Evolutionary conservation across 2,113 vertebrate species (phyloP), one percentile per base, ranked within the genome.

Genomic region (Ranitomeya variabilis): DNA sequence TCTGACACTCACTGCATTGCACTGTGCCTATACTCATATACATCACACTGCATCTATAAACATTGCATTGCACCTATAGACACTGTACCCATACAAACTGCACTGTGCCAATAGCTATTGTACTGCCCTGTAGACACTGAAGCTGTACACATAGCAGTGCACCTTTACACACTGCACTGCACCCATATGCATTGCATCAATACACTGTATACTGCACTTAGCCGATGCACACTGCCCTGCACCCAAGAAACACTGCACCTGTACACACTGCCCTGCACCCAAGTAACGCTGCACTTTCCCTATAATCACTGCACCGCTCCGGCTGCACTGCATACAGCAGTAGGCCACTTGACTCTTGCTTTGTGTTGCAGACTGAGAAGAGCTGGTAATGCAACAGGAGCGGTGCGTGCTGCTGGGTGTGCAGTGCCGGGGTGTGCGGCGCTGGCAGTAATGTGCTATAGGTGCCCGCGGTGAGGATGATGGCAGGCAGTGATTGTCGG

Each of bases 341-440:
- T 18, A 62, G 14, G 80, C 26, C n/a, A 21, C 12, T 21, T 62
- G 11, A 7, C 51, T 18, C 37, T 23, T 57, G 64, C 71, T 23
- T 23, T 85, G 64, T 60, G 37, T 51, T n/a, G 31, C 59, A 83
- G 60, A 51, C 19, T 83, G 80, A 21, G 51, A 66, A 21, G 21
- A 21, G 21, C 8, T 57, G 13, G 51, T 67, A 66, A 84, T 55
- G 67, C 83, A 84, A 84, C 83, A 84, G 83, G 83, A 84, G 83
- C n/a, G 62, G 19, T 19, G 73, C 12, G 45, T 8, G 11, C 31
- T 15, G 45, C 14, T 64, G 23, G n/a, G 55, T 1, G 9, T 10
- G 12, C 9, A 1, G 9, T 45, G 6, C 37, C 18, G 55, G 79
- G 55, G 15, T 37, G 23, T 81, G 8, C 80, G 10, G 55, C 5